Base-by-base conservation (phyloP, 2,888 invertebrate species). In the Hypsopygia costalis region DNA sequence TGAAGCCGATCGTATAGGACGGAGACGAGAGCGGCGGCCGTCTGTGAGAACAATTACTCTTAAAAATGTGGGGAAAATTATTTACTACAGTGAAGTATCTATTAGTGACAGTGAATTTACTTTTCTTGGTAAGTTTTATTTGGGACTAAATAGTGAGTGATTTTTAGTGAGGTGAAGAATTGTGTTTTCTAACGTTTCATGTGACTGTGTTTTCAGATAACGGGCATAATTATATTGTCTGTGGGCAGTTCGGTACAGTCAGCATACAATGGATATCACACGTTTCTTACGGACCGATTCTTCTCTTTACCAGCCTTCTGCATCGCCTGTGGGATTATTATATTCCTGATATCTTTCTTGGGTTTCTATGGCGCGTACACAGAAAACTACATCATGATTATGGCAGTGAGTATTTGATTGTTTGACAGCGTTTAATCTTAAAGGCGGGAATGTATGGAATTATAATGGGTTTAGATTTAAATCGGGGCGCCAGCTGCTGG, bases 361-460 rank as follows among this genome's bases (percentile, higher is more conserved):
- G 97, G 97, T 43, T 97, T 97, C 81, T 97, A 95, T 81, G 97
- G 97, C 31, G 96, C 97, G 0, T 91, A 93, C 53, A 93, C 92
- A 64, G 96, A 97, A 73, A 96, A 94, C 78, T 94, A 96, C 69
- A 92, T 93, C 64, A 92, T 97, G 91, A 93, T 93, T 29, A 89
- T 95, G 69, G 93, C 92, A 67, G 94, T 94, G 82, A 92, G 91
- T 88, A 25, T 7, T 25, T 7, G 25, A n/a, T 2, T 7, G 21
- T 25, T 25, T 25, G 6, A 4, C 25, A 16, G n/a, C 16, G 4
- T 25, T 8, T 25, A 25, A 25, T 25, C n/a, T 25, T 25, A 25
- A 25, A 21, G 1, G 16, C 29, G 29, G 21, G 21, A 30, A 16
- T 35, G 38, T 25, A 27, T 44, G 38, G 40, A 46, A 44, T 43